These are phyloP conservation scores for Chiloscyllium punctatum DNA, from an alignment of 2,797 vertebrate genomes.

Conservation along the genomic window DNA sequence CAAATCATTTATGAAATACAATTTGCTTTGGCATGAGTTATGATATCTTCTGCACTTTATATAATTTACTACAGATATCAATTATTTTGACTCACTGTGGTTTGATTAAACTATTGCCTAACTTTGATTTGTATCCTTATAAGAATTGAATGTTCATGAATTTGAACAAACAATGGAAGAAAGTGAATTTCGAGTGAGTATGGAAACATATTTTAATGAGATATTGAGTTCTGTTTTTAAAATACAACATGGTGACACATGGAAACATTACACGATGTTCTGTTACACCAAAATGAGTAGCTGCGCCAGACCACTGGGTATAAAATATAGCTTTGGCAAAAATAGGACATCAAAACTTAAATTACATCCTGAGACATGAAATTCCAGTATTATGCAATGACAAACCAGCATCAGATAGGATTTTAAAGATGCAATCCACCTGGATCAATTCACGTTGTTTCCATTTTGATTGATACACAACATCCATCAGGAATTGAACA, in stretches of 20 bases:
- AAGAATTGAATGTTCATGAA: neutral
- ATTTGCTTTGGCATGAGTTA: neutral
- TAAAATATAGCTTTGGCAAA: neutral
- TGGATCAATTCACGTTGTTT: neutral
- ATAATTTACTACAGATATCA: neutral
- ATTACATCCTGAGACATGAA: neutral
- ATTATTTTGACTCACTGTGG: neutral
- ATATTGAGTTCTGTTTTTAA: neutral
- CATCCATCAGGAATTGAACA: neutral
- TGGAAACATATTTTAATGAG: neutral
- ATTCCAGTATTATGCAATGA: neutral
- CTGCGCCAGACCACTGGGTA: neutral
- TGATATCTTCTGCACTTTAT: neutral
- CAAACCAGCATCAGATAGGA: neutral
- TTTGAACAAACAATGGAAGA: neutral
- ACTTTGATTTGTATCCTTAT: neutral
- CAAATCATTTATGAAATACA: neutral
- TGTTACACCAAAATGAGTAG: neutral
- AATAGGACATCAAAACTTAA: neutral
- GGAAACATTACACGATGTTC: neutral
- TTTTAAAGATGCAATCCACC: neutral
- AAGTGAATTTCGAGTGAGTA: neutral
- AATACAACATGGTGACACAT: neutral
- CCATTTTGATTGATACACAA: neutral
- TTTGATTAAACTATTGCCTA: neutral